Conservation (phyloP, 2,113 vertebrate genomes). For the Struthidea cinerea region DNA sequence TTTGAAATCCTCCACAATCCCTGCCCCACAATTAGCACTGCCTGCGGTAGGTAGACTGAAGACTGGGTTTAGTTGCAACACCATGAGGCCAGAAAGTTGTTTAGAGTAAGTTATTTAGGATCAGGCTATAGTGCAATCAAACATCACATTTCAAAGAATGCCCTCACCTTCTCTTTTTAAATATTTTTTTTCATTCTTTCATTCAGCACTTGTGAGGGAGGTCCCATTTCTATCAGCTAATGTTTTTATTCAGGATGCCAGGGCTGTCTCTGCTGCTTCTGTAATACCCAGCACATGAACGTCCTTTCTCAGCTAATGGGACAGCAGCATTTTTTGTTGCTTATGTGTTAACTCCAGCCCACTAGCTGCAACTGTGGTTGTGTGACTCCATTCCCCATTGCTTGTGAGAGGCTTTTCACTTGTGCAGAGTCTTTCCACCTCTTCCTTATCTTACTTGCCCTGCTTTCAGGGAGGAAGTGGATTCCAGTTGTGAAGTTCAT, state of each 20-base stretch:
- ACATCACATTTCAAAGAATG: neutral
- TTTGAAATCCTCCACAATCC: neutral
- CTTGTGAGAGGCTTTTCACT: neutral
- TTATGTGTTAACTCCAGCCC: neutral
- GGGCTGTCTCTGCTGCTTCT: neutral
- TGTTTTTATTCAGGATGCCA: neutral
- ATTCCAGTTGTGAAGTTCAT: neutral
- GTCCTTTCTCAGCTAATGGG: neutral
- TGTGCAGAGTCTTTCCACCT: neutral
- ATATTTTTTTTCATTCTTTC: neutral
- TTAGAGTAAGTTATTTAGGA: neutral
- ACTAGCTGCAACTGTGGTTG: neutral
- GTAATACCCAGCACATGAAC: neutral
- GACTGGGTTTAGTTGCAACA: neutral
- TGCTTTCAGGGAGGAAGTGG: neutral
- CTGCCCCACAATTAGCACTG: neutral
- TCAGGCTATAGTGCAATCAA: neutral
- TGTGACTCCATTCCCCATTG: neutral
- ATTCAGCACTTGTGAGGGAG: neutral
- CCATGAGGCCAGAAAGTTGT: neutral
- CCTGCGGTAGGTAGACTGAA: neutral
- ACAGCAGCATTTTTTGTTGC: neutral
- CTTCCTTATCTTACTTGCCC: neutral
- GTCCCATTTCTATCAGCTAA: neutral
- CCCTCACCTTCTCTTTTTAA: neutral